These are phyloP conservation scores for Ciconia boyciana DNA, from an alignment of 2,113 vertebrate species.

Conservation along the genomic window DNA sequence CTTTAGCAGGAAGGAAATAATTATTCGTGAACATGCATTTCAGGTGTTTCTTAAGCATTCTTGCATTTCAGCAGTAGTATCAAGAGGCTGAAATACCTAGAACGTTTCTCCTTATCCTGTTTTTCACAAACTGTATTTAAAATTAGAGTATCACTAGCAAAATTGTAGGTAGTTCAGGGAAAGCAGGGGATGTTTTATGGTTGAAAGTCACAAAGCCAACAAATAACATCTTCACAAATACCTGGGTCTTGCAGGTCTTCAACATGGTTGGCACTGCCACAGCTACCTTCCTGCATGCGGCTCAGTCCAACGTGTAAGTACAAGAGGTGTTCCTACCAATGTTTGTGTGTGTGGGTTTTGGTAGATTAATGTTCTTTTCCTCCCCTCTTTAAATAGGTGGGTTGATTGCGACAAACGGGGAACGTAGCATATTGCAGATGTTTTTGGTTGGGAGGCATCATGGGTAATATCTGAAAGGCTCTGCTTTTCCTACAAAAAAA, in stretches of 20 bases:
- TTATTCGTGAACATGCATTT: background rate
- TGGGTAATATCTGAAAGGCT: background rate
- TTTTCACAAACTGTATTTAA: background rate
- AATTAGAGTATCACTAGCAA: background rate
- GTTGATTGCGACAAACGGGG: background rate
- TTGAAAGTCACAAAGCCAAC: background rate
- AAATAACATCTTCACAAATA: conserved; percentile 17
- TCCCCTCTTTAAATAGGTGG: background rate
- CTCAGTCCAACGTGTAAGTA: background rate
- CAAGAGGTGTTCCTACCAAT: background rate
- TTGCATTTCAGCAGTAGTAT: background rate
- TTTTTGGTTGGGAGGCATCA: conserved; percentile 11
- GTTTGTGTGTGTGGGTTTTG: background rate
- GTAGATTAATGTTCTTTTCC: background rate
- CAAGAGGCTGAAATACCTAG: background rate
- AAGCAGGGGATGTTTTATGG: background rate
- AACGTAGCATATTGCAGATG: conserved; percentile 21
- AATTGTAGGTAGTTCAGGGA: background rate
- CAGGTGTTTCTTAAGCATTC: background rate
- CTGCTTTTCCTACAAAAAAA: background rate
- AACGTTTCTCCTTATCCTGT: background rate
- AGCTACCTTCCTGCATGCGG: background rate
- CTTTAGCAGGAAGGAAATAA: background rate
- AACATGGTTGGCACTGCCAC: background rate
- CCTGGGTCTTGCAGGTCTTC: conserved; percentile 51